Percentiles rank a stretch among this genome's conserved stretches.
These are phyloP conservation scores for Euzetes globulus DNA, from an alignment of 2,888 invertebrate species.

Conservation along the genomic window DNA sequence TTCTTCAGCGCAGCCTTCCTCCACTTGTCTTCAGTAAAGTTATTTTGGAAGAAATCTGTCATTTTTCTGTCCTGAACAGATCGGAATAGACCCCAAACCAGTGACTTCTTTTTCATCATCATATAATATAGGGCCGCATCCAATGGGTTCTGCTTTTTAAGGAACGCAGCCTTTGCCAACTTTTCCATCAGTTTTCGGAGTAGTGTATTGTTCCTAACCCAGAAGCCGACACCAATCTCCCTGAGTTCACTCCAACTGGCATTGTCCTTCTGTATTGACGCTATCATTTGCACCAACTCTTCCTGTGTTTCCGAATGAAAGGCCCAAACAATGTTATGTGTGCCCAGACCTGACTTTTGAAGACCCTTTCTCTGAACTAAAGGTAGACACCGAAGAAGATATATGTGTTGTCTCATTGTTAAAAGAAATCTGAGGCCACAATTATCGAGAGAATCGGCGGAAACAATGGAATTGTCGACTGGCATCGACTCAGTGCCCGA, in stretches of 20 bases:
- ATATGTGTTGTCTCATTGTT: constrained; percentile 96
- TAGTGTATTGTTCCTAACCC: constrained; percentile 76
- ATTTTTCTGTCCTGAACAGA: constrained; percentile 81
- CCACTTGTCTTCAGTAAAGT: constrained; percentile 89
- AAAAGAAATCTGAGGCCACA: constrained; percentile 91
- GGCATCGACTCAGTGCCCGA: constrained; percentile 36
- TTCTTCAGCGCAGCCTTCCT: constrained; percentile 95
- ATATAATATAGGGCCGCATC: constrained; percentile 95
- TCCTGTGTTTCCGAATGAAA: constrained; percentile 98
- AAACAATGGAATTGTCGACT: neutral
- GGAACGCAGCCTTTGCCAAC: constrained; percentile 87
- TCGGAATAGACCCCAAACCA: constrained; percentile 89
- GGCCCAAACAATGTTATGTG: constrained; percentile 89
- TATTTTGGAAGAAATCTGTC: constrained; percentile 89
- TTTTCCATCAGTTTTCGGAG: constrained; percentile 74
- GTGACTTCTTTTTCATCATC: constrained; percentile 94
- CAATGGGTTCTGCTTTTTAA: constrained; percentile 83
- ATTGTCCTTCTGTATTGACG: constrained; percentile 53
- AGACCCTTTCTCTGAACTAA: constrained; percentile 75
- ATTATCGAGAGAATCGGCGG: constrained; percentile 64
- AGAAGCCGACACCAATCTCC: constrained; percentile 91
- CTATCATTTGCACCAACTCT: constrained; percentile 79
- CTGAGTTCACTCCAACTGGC: constrained; percentile 78
- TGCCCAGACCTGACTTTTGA: constrained; percentile 63
- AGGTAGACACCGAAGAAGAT: constrained; percentile 84